Evolutionary conservation across 2,113 vertebrate genomes (phyloP).

Genomic region (Thermophis baileyi): DNA sequence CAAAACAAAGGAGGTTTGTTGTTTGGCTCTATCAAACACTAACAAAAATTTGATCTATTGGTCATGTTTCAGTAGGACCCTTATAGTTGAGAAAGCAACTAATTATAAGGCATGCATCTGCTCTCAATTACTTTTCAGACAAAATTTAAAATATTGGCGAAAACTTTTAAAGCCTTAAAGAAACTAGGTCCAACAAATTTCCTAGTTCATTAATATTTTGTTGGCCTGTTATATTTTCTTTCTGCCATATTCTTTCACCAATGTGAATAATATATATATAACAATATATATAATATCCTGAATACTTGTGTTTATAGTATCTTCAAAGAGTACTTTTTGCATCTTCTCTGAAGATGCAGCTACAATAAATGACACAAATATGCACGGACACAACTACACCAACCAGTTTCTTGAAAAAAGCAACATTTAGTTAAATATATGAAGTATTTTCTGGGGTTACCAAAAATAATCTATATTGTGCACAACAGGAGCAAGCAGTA

Average conservation of each 20-base stretch:
- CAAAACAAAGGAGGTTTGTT: not conserved
- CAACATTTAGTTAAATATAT: not conserved
- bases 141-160: not conserved
- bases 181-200: not conserved
- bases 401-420: not conserved
- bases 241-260: not conserved
- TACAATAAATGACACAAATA: not conserved
- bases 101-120: not conserved
- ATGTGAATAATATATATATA: not conserved
- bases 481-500: not conserved
- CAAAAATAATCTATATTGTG: not conserved
- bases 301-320: not conserved
- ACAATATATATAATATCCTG: not conserved
- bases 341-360: not conserved
- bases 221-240: not conserved
- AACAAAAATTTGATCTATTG: not conserved
- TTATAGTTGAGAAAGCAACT: not conserved
- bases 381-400: not conserved
- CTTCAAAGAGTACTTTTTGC: not conserved
- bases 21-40: not conserved
- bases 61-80: not conserved
- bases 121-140: not conserved
- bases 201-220: not conserved
- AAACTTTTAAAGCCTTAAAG: not conserved
- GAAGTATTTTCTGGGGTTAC: not conserved